phyloP scores from a whole-genome alignment of 2,113 vertebrate species.

The Sterna hirundo region DNA sequence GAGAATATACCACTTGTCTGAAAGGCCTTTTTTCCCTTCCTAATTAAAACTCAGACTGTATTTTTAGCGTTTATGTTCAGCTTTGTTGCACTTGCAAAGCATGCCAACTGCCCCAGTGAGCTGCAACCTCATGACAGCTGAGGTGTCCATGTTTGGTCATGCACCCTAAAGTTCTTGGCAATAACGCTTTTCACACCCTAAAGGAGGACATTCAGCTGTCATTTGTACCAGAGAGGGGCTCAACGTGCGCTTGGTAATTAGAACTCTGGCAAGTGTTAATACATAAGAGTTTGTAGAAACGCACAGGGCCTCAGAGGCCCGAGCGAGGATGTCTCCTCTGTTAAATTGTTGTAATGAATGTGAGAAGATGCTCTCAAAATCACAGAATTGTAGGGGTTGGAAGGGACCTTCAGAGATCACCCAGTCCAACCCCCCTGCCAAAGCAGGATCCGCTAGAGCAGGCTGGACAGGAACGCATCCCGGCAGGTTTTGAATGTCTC shows the following conservation, averaged over 20 bases:
- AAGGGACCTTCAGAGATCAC: no score
- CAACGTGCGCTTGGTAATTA: background rate
- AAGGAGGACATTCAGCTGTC: slow-evolving; percentile 3
- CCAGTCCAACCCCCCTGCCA: no score
- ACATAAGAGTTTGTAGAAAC: background rate
- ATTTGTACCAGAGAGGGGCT: background rate
- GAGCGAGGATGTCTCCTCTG: background rate
- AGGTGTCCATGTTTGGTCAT: slow-evolving; percentile 54
- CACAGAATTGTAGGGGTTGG: no score
- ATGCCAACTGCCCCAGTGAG: background rate
- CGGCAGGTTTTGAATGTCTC: no score
- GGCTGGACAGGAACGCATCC: no score
- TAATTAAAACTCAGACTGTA: background rate
- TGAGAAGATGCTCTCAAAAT: background rate
- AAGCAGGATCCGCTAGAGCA: no score
- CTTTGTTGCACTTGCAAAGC: background rate
- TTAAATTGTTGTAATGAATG: background rate
- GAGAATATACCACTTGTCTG: background rate
- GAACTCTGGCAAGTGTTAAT: background rate
- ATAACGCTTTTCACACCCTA: background rate
- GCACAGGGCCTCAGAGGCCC: background rate
- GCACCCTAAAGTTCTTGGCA: slow-evolving; percentile 44
- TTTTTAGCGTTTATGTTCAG: background rate
- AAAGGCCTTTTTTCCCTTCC: background rate
- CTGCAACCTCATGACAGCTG: background rate